phyloP scores from a whole-genome alignment of 2,888 invertebrate species.

The Bimastos eiseni region DNA sequence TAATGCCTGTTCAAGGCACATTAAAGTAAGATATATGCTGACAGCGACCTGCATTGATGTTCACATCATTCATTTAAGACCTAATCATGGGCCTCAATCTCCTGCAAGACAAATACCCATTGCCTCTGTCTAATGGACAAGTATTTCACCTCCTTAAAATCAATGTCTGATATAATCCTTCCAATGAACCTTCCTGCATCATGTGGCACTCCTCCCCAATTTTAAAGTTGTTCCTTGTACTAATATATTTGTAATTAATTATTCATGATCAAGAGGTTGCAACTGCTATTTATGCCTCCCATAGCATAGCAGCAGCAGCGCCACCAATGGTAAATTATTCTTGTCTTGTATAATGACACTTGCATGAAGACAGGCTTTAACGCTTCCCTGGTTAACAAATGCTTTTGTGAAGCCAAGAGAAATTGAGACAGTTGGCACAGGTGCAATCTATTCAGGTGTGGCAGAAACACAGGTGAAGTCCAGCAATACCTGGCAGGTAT shows the following conservation, averaged over 20 bases:
- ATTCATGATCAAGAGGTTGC: neutral
- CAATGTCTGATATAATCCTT: neutral
- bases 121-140: neutral
- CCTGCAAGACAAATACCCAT: neutral
- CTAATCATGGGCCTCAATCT: neutral
- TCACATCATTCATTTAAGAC: neutral
- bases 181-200: neutral
- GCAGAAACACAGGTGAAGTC: conserved; percentile 1
- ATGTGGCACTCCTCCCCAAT: neutral
- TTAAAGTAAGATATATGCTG: too few species aligned
- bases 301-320: too few species aligned
- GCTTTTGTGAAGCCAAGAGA: neutral
- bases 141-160: neutral
- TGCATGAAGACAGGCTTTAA: neutral
- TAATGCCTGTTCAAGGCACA: too few species aligned
- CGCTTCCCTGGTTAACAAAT: neutral
- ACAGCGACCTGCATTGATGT: too few species aligned
- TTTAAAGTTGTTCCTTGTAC: neutral
- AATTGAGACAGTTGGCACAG: neutral
- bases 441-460: conserved; percentile 13
- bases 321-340: neutral
- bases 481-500: neutral
- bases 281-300: neutral
- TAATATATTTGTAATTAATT: neutral
- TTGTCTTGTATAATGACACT: neutral